Base-by-base conservation (phyloP, 2,797 vertebrate species). In the Rhynchotus rufescens region DNA sequence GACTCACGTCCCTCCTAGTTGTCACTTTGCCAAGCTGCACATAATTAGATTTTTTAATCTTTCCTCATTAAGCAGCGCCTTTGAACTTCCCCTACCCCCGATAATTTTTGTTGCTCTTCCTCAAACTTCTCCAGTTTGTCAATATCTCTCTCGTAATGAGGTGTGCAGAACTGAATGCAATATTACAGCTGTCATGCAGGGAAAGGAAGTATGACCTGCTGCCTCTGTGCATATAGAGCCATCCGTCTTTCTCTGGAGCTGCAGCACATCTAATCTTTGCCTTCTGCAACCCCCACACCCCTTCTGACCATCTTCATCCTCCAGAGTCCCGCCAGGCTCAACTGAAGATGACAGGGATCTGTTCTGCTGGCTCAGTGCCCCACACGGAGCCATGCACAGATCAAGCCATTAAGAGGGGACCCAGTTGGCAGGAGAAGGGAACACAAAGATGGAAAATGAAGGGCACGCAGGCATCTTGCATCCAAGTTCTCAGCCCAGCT, bases 361-460 rank as follows among this genome's bases (percentile, higher is more conserved):
- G 34, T 84, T 79, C 80, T 94, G 87, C 94, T 86, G 92, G 84
- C 88, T 84, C 42, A 4, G 72, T 62, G 86, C 72, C 76, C 89
- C 49, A 32, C 56, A 60, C 83, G 74, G 22, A 49, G 3, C 6
- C 88, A 36, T 79, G 84, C 26, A 23, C 73, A 67, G 79, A 91
- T 62, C 69, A 75, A 68, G 62, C 86, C 68, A 84, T 88, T 85
- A 88, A 82, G 88, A 66, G 66, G 10, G 88, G 91, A 51, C 56
- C 0, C 88, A 1, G 78, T 13, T 36, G 86, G 84, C 90, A 94
- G 86, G 17, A 61, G 28, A 60, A 68, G 78, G 66, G 45, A 82
- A 80, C 30, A 40, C 49, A 13, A 5, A 66, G 90, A 78, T 21
- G 30, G 90, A 81, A 80, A 90, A 84, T 80, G 81, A 95, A 90